These are phyloP conservation scores for Oceanites oceanicus DNA, from an alignment of 2,113 vertebrate species.

Conservation along the genomic window DNA sequence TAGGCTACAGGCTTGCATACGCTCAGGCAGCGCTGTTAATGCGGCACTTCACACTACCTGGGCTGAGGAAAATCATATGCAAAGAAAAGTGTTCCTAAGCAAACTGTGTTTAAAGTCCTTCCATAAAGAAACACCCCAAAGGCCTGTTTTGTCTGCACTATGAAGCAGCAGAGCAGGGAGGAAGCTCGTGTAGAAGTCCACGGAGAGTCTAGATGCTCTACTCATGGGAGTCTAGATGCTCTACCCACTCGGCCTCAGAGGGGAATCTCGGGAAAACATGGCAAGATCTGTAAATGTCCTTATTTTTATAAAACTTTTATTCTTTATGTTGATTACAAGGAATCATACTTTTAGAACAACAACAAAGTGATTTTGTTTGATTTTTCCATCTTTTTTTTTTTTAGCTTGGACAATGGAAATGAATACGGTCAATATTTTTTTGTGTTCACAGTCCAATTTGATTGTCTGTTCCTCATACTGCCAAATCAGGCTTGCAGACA, in stretches of 20 bases:
- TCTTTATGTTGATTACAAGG: not conserved
- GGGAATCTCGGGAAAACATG: not conserved
- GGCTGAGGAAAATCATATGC: not conserved
- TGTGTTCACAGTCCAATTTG: not conserved
- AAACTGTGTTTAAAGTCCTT: not conserved
- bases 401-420: not conserved
- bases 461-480: not conserved
- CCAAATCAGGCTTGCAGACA: not conserved
- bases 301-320: not conserved
- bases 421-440: rapidly evolving
- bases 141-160: not conserved
- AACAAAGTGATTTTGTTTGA: not conserved
- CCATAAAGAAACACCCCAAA: not conserved
- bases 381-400: not conserved
- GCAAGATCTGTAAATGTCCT: not conserved
- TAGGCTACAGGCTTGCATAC: not conserved
- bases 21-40: not conserved
- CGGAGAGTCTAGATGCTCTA: not conserved
- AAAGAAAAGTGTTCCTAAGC: not conserved
- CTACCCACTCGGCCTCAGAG: not conserved
- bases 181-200: not conserved
- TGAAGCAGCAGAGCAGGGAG: not conserved
- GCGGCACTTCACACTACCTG: not conserved
- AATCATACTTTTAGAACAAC: not conserved
- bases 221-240: not conserved